phyloP scores from a whole-genome alignment of 2,113 vertebrate species.

The Suricata suricatta region DNA sequence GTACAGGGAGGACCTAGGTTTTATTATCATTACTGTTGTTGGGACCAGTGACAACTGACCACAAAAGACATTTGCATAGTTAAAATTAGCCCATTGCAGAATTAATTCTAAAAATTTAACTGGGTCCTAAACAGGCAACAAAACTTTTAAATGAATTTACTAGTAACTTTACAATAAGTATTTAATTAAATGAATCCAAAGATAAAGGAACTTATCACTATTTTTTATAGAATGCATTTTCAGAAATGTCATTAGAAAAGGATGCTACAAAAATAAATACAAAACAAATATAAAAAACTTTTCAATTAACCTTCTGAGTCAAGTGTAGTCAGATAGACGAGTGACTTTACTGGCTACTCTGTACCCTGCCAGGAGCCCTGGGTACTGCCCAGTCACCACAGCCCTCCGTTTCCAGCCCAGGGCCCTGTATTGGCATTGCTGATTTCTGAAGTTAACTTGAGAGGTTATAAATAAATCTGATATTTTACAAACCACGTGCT shows the following conservation, averaged over 20 bases:
- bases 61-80: not conserved
- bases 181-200: slow-evolving; percentile 73
- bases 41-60: not conserved
- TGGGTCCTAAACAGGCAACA: slow-evolving; percentile 1
- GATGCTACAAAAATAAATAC: slow-evolving; percentile 87
- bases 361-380: not conserved
- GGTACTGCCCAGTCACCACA: accelerated
- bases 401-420: not conserved
- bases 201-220: slow-evolving; percentile 76
- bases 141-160: slow-evolving; percentile 67
- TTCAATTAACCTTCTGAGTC: not conserved
- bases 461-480: not conserved
- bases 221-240: slow-evolving; percentile 80
- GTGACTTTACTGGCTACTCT: accelerated
- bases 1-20: not conserved
- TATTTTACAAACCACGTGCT: not conserved
- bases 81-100: not conserved
- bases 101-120: slow-evolving; percentile 27
- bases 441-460: not conserved
- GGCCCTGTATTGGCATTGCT: not conserved
- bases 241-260: slow-evolving; percentile 79
- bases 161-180: slow-evolving; percentile 47
- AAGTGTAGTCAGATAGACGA: not conserved
- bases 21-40: not conserved
- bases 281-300: slow-evolving; percentile 75